Conservation (phyloP, 2,888 invertebrate species). For the Platycnemis pennipes region DNA sequence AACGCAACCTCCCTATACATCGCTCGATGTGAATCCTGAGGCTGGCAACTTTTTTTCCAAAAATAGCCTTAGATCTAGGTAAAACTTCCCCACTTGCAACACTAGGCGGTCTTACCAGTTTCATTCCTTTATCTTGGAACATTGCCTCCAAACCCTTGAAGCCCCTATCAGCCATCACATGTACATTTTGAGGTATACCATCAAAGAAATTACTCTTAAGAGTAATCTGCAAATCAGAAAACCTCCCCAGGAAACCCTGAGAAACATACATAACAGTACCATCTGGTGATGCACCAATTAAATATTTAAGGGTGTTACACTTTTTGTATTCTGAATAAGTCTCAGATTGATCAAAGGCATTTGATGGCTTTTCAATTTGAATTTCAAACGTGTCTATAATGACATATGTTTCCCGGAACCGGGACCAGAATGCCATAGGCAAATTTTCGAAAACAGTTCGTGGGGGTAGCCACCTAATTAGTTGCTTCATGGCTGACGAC, state of each 20-base stretch:
- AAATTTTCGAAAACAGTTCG: too few relatives aligned
- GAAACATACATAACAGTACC: background rate
- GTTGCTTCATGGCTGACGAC: too few relatives aligned
- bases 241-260: background rate
- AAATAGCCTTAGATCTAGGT: background rate
- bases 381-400: background rate
- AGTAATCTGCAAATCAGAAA: background rate
- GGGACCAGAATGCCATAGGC: background rate
- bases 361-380: background rate
- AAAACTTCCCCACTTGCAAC: background rate
- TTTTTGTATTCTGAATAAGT: background rate
- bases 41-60: background rate
- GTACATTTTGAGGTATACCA: background rate
- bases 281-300: background rate
- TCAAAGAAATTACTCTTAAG: background rate
- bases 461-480: too few relatives aligned
- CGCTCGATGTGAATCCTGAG: background rate
- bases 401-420: background rate
- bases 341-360: background rate
- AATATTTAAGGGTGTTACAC: background rate
- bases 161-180: background rate
- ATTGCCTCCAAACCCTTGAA: background rate
- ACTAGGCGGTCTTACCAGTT: background rate
- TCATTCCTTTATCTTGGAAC: background rate
- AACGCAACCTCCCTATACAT: background rate